Evolutionary conservation across 1,140 invertebrate species (phyloP).

Genomic region (Artemia franciscana): DNA sequence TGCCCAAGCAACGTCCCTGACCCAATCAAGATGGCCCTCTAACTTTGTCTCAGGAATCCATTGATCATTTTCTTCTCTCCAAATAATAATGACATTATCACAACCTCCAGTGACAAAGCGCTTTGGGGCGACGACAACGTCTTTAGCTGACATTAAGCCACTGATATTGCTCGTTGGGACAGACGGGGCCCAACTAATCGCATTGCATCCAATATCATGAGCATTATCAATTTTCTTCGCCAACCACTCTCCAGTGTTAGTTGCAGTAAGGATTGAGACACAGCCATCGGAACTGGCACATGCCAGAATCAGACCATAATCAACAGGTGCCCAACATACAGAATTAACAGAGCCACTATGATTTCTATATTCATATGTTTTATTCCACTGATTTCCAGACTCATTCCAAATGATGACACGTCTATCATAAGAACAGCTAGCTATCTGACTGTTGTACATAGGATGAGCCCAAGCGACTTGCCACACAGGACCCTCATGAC

Average conservation of each 20-base stretch:
- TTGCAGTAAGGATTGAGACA: conserved; percentile 62
- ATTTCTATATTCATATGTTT: conserved; percentile 72
- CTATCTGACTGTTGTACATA: conserved; percentile 74
- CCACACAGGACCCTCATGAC: conserved; percentile 93
- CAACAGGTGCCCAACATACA: conserved; percentile 82
- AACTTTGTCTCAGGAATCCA: conserved; percentile 81
- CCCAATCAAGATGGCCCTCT: conserved; percentile 93
- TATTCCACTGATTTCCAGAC: conserved; percentile 59
- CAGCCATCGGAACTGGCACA: conserved; percentile 93
- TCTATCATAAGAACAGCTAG: conserved; percentile 86
- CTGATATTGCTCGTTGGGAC: not conserved
- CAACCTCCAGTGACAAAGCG: not conserved
- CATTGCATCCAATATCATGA: conserved; percentile 21
- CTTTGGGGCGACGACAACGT: conserved; percentile 16
- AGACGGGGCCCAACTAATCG: not conserved
- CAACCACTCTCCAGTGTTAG: conserved; percentile 66
- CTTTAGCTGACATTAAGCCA: not conserved
- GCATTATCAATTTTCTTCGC: conserved; percentile 53
- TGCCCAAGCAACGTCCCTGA: conserved; percentile 92
- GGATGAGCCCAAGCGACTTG: conserved; percentile 97
- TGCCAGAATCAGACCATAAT: conserved; percentile 77
- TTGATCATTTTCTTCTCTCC: conserved; percentile 31
- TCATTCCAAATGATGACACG: conserved; percentile 94
- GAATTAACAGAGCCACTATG: conserved; percentile 97
- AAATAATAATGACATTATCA: not conserved